Percentiles rank a stretch among this genome's conserved stretches.
Evolutionary conservation across 2,797 vertebrate species (phyloP).

Genomic region (Miichthys miiuy): DNA sequence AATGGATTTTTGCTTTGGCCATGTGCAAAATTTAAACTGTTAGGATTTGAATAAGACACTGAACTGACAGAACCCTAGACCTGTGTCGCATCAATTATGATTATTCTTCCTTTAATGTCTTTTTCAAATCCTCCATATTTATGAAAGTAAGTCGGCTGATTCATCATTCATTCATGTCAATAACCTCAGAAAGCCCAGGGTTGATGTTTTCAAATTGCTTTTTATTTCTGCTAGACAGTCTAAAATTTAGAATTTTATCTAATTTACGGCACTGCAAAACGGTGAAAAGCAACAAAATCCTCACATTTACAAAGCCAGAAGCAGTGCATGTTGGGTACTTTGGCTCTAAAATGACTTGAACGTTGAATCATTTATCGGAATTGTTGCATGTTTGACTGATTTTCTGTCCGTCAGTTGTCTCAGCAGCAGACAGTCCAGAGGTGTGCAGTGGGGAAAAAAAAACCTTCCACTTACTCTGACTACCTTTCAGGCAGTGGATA

Average conservation of each 20-base stretch:
- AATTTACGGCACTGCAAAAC: too few relatives aligned
- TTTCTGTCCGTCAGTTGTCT: neutral
- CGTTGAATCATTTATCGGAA: neutral
- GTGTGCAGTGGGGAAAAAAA: neutral
- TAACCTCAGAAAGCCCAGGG: neutral
- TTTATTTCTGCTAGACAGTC: neutral
- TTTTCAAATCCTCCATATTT: neutral
- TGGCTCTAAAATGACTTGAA: neutral
- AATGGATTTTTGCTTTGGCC: neutral
- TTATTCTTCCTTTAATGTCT: neutral
- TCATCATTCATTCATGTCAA: slow-evolving; percentile 5
- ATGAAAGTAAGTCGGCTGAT: neutral
- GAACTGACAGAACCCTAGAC: neutral
- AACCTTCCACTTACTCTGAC: neutral
- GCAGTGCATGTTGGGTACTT: neutral
- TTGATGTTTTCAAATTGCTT: neutral
- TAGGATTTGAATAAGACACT: neutral
- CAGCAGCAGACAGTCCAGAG: neutral
- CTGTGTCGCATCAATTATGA: neutral
- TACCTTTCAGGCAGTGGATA: neutral
- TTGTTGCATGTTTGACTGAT: neutral
- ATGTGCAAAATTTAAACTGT: neutral
- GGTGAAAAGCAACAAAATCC: too few relatives aligned
- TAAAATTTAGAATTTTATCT: neutral
- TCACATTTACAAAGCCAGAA: neutral